Base-by-base conservation (phyloP, 2,113 vertebrate species). In the Phocoena phocoena region DNA sequence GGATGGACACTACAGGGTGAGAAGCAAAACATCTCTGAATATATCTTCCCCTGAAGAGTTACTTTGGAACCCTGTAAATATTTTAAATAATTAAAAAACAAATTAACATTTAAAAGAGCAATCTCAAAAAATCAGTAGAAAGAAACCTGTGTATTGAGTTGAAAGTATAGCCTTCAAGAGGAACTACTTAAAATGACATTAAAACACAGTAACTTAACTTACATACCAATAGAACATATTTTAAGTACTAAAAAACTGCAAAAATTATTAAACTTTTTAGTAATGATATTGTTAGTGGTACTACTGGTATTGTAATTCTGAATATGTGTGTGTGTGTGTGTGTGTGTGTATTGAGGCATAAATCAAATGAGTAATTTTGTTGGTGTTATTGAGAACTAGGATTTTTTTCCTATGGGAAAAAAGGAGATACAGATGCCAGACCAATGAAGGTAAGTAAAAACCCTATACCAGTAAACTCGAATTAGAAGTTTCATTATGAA, bases 291-390 rank as follows among this genome's bases (percentile, higher is more conserved):
- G 1, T 14, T 81, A 23, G 41, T 44, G 11, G 13, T 50, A 70
- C 17, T 31, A 85, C 5, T 81, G 9, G 1, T 55, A 28, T 36
- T 88, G 1, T 90, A 36, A 91, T 87, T 92, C 15, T 84, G n/a
- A 96, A 58, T 23, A 3, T 53, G 5, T 73, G 41, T 47, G 38
- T 7, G 1, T 25, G 5, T 18, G 44, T 73, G 26, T 50, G 26
- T 38, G 23, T 83, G 5, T 7, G 11, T 80, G 58, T 67, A 23
- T 60, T 80, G n/a, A 81, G 21, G 31, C 12, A 63, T 17, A 90
- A 67, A 77, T 20, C n/a, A 76, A 92, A 50, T 70, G 25, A 97
- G n/a, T 50, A 94, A 92, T 63, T 74, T 71, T 47, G 21, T n/a
- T 77, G 41, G 14, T 81, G 14, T 76, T 88, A 88, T 4, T 88